These are phyloP conservation scores for Lasioglossum leucozonium DNA, from an alignment of 2,888 invertebrate species.

Conservation along the genomic window DNA sequence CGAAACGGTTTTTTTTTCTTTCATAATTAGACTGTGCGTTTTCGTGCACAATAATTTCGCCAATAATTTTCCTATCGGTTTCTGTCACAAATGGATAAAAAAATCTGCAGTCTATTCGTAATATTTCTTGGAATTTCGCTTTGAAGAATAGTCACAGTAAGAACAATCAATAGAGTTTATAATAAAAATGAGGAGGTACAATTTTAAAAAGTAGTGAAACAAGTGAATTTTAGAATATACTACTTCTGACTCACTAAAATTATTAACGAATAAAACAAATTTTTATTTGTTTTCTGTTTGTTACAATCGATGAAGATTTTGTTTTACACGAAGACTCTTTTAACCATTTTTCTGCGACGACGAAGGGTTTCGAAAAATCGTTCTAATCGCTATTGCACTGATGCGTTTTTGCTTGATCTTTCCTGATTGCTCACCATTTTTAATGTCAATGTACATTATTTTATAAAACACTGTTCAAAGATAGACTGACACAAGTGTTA, in stretches of 20 bases:
- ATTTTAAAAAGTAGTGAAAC: background rate
- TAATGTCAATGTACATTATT: background rate
- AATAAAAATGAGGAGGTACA: background rate
- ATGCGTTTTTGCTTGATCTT: background rate
- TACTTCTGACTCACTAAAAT: background rate
- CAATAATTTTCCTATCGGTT: no score
- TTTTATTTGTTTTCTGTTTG: background rate
- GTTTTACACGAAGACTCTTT: no score
- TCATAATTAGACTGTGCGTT: slow-evolving; percentile 3
- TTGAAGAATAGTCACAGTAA: background rate
- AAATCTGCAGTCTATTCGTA: background rate
- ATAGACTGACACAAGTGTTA: background rate
- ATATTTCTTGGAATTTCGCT: background rate
- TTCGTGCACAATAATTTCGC: no score
- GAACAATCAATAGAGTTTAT: background rate
- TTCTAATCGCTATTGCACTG: no score
- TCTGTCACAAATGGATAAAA: no score
- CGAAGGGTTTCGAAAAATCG: no score
- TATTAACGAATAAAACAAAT: background rate
- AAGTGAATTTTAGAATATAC: background rate
- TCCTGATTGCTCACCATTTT: background rate
- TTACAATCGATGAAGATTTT: background rate
- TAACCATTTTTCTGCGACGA: no score
- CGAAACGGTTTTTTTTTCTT: background rate
- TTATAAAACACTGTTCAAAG: background rate